Percentiles rank a stretch among this genome's conserved stretches.
Evolutionary conservation across 2,113 vertebrate genomes (phyloP).

Genomic region (Chrysochloris asiatica): DNA sequence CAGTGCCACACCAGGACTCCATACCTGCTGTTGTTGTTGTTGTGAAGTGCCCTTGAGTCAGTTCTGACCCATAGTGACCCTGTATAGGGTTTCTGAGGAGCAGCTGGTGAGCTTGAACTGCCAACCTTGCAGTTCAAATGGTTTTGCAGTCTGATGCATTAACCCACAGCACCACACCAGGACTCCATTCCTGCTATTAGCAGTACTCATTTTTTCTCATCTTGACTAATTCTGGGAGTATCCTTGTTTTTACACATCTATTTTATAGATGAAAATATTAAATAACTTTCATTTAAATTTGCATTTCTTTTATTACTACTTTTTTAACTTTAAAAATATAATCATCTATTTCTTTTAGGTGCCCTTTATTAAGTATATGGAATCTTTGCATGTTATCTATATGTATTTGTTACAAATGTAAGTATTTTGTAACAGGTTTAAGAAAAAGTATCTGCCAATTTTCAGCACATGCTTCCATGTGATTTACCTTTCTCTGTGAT

Average conservation of each 20-base stretch:
- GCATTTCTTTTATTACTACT: not conserved
- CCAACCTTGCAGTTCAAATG: too few relatives aligned
- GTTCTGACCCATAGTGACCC: too few relatives aligned
- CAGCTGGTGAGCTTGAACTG: too few relatives aligned
- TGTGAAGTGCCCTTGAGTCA: too few relatives aligned
- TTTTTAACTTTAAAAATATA: slow-evolving; percentile 31
- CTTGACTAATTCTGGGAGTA: not conserved
- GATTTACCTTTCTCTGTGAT: slow-evolving; percentile 26
- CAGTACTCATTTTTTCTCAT: not conserved
- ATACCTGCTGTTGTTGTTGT: too few relatives aligned
- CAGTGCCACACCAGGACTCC: too few relatives aligned
- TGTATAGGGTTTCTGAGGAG: too few relatives aligned
- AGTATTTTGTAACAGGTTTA: not conserved
- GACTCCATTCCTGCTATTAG: too few relatives aligned
- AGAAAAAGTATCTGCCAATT: not conserved
- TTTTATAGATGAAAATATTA: slow-evolving; percentile 12
- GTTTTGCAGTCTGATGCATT: too few relatives aligned
- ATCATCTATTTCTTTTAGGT: not conserved
- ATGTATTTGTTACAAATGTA: not conserved
- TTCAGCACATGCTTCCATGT: not conserved
- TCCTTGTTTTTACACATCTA: not conserved
- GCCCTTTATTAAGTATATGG: not conserved
- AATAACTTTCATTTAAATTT: not conserved
- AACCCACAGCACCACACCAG: too few relatives aligned
- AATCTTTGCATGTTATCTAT: not conserved